phyloP scores from a whole-genome alignment of 1,140 invertebrate genomes.

The Melipona quadrifasciata region DNA sequence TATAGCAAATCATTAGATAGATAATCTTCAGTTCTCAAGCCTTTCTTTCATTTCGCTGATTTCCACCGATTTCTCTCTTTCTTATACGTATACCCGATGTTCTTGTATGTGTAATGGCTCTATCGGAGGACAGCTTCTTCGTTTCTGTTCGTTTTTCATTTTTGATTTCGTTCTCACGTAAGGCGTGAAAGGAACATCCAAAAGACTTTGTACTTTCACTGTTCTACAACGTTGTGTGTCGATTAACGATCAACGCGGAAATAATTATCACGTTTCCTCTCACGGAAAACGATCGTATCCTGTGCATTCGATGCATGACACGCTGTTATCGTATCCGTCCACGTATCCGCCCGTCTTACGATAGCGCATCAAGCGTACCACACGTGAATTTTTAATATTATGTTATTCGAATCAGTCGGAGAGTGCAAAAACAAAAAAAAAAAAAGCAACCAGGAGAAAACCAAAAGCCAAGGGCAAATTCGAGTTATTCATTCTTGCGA shows the following conservation, averaged over 20 bases:
- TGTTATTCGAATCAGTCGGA: background rate
- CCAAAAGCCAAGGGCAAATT: background rate
- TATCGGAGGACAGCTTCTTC: conserved; percentile 16
- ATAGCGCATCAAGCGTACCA: background rate
- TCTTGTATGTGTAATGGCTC: background rate
- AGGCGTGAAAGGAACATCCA: background rate
- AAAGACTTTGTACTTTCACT: background rate
- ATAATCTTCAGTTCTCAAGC: conserved; percentile 56
- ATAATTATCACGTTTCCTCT: background rate
- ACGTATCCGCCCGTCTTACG: conserved; percentile 30
- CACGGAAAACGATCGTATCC: background rate
- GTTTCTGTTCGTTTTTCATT: background rate
- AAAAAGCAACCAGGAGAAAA: background rate
- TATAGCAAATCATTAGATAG: conserved; percentile 67
- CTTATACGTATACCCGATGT: background rate
- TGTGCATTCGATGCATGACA: conserved; percentile 43
- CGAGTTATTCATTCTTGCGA: background rate
- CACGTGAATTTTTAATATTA: conserved; percentile 6
- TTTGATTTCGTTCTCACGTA: background rate
- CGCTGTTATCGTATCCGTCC: conserved; percentile 58
- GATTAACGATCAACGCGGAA: background rate
- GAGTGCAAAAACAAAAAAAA: background rate
- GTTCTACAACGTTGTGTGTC: background rate
- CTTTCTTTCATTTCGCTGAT: conserved; percentile 40
- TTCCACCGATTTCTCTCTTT: conserved; percentile 21